Percentiles rank a stretch among this genome's conserved stretches.
Evolutionary conservation across 2,113 vertebrate species (phyloP).

Genomic region (Melanostigma gelatinosum): DNA sequence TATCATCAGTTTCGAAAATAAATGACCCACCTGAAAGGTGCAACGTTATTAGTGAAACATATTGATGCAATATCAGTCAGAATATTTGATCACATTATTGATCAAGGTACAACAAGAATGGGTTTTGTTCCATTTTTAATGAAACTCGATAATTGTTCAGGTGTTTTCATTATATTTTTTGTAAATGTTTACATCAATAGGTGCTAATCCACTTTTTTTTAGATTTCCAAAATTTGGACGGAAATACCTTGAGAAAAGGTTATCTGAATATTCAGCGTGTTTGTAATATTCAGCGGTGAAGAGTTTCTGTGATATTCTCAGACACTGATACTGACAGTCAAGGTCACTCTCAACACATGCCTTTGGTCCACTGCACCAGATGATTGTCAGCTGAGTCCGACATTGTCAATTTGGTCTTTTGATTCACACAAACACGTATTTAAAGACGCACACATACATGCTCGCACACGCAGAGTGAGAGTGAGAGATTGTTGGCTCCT

Average conservation of each 20-base stretch:
- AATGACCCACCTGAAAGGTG: too few species aligned
- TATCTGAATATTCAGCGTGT: not conserved
- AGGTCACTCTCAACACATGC: conserved; percentile 71
- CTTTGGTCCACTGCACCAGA: conserved; percentile 71
- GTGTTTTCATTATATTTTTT: not conserved
- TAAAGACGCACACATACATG: conserved; percentile 11
- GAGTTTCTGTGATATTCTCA: conserved; percentile 42
- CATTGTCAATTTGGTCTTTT: conserved; percentile 67
- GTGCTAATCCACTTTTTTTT: not conserved
- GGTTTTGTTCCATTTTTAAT: too few species aligned
- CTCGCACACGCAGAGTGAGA: conserved; percentile 5
- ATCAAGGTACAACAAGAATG: too few species aligned
- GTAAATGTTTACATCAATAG: not conserved
- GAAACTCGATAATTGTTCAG: not conserved
- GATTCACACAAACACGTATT: conserved; percentile 34
- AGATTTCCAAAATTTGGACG: not conserved
- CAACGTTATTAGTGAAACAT: too few species aligned
- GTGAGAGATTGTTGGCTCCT: conserved; percentile 51
- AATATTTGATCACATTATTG: not conserved
- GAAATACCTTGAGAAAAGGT: not conserved
- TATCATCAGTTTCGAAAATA: not conserved
- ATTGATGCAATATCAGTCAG: not conserved
- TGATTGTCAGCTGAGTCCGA: conserved; percentile 75
- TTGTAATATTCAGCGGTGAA: conserved; percentile 25
- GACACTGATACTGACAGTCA: conserved; percentile 47